Conservation (phyloP, 2,797 vertebrate species). For the Paedocypris micromegethes region DNA sequence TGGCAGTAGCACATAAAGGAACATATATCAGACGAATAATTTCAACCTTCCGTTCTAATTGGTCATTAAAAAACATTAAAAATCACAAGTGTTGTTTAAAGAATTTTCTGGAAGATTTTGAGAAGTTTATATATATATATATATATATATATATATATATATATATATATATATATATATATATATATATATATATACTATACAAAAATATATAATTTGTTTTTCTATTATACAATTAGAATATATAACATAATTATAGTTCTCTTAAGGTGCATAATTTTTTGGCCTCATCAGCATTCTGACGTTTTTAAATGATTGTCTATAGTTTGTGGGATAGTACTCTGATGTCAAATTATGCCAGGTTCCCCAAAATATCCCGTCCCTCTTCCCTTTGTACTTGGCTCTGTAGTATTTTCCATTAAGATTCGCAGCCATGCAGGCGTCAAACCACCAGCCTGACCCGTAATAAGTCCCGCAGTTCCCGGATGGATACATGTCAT, state of each 20-base stretch:
- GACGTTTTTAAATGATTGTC: conserved; percentile 82
- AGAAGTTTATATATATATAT: too few relatives aligned
- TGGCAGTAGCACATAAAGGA: conserved; percentile 61
- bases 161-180: too few relatives aligned
- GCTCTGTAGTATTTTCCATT: conserved; percentile 95
- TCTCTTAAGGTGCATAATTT: conserved; percentile 73
- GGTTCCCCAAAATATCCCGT: conserved; percentile 97
- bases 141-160: too few relatives aligned
- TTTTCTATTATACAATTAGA: too few relatives aligned
- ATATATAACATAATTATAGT: neutral
- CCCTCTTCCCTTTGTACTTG: conserved; percentile 86
- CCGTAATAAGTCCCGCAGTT: conserved; percentile 92
- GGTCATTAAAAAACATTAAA: too few relatives aligned
- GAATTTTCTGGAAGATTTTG: too few relatives aligned
- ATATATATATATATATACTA: too few relatives aligned
- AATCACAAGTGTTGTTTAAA: too few relatives aligned
- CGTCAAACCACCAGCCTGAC: conserved; percentile 98
- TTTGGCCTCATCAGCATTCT: conserved; percentile 97
- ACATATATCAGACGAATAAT: neutral
- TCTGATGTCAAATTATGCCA: conserved; percentile 81
- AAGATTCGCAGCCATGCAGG: conserved; percentile 95
- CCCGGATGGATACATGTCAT: conserved; percentile 86
- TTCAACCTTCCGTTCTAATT: too few relatives aligned
- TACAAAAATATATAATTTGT: too few relatives aligned
- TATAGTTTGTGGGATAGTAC: conserved; percentile 75